Base-by-base conservation (phyloP, 2,888 invertebrate species). In the Zaprionus obscuricornis region DNA sequence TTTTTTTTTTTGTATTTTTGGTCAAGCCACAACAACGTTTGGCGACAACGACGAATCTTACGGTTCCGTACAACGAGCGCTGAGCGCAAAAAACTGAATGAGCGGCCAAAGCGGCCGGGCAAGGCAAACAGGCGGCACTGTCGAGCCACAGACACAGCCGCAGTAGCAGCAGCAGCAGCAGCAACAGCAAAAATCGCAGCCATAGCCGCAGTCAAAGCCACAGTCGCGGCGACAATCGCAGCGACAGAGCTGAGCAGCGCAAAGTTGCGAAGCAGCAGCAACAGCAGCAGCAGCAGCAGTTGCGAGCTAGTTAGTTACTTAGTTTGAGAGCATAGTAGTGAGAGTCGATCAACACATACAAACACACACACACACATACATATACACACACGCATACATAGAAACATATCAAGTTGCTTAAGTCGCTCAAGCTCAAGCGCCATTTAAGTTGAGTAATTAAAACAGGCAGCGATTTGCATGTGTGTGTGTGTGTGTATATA, bases 391-490 rank as follows among this genome's bases (percentile, higher is more conserved):
- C 58, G 57, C 46, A 33, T 39, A 26, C 39, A 51, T 29, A 27
- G 47, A 50, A 14, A 68, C 70, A 71, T 62, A 59, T 75, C 75
- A 76, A 79, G 84, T 84, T 78, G 84, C 84, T 78, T 76, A 81
- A 83, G 84, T 79, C 85, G 82, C 82, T 84, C 79, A 85, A 82
- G 71, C 68, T 65, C 66, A 70, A 77, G 85, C 81, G 85, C 85
- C 81, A 81, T 85, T 85, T 79, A 85, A 81, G 81, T 85, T 81
- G 85, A 85, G 85, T 81, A 81, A 81, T 81, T 81, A 81, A 82
- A 84, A 66, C 70, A 66, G 68, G 74, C 85, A 66, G 63, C 66
- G 62, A 78, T 78, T 82, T 83, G 84, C 73, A 76, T 81, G 57
- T 56, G 58, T 66, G 31, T 56, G 54, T 37, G 22, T 24, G 8